Evolutionary conservation across 2,113 vertebrate genomes (phyloP).

Genomic region (Bufo bufo): DNA sequence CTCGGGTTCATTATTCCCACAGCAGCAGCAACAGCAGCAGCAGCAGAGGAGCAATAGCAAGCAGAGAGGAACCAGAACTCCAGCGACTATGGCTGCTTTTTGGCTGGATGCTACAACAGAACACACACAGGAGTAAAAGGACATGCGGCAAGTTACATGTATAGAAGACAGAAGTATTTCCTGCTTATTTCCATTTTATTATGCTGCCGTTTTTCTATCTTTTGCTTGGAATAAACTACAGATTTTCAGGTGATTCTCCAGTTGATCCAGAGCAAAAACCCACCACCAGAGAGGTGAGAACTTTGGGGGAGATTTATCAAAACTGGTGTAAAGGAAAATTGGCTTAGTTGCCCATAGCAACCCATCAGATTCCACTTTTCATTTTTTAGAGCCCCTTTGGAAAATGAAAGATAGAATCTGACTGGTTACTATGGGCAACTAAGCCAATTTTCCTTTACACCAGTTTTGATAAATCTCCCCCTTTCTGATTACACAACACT

Average conservation of each 20-base stretch:
- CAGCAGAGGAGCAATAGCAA: conserved; percentile 77
- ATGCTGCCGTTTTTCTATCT: neutral
- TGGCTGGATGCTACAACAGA: conserved; percentile 66
- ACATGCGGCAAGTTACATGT: neutral
- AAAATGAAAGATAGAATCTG: no score
- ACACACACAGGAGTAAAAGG: neutral
- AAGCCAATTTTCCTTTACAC: no score
- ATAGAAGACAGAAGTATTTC: neutral
- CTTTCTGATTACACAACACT: no score
- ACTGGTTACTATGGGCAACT: no score
- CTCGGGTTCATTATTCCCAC: conserved; percentile 69
- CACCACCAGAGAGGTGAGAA: no score
- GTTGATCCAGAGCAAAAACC: neutral
- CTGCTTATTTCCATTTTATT: neutral
- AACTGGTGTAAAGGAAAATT: no score
- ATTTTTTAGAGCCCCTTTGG: no score
- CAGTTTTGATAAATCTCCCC: no score
- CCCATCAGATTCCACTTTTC: no score
- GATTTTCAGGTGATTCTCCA: neutral
- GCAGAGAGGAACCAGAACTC: conserved; percentile 78
- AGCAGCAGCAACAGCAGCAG: conserved; percentile 81
- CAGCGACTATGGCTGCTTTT: conserved; percentile 70
- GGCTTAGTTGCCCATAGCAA: no score
- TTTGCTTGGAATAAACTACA: neutral
- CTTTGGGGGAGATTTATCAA: no score